These are phyloP conservation scores for Stegana nigrithorax DNA, from an alignment of 2,888 invertebrate species.

Conservation along the genomic window DNA sequence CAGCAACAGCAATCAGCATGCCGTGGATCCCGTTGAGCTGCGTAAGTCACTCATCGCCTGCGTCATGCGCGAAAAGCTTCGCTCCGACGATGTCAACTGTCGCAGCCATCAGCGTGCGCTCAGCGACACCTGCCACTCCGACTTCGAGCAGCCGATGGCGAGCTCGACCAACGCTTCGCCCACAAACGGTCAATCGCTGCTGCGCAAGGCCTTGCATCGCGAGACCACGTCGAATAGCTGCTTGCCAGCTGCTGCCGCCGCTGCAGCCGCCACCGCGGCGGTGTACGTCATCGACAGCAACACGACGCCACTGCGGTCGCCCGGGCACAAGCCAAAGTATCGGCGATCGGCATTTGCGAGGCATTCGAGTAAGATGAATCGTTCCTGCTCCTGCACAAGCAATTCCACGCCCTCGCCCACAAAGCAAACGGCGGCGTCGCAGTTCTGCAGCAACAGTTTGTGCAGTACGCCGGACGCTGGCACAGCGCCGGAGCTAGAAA, in stretches of 20 bases:
- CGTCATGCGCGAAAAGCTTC: conserved; percentile 57
- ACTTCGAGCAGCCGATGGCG: conserved; percentile 42
- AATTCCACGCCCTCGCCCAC: conserved; percentile 28
- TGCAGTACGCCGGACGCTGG: not conserved
- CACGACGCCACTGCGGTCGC: conserved; percentile 44
- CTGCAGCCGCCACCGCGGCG: conserved; percentile 25
- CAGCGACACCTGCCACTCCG: conserved; percentile 42
- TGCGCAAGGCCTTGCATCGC: conserved; percentile 21
- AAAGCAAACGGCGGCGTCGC: not conserved
- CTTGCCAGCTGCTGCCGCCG: conserved; percentile 35
- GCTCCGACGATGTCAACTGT: conserved; percentile 57
- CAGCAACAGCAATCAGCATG: conserved; percentile 28
- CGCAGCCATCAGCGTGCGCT: conserved; percentile 37
- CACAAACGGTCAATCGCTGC: conserved; percentile 39
- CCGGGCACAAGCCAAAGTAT: conserved; percentile 60
- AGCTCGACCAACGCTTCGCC: conserved; percentile 42
- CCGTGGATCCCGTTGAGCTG: conserved; percentile 47
- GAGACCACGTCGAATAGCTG: conserved; percentile 36
- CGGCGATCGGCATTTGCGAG: conserved; percentile 45
- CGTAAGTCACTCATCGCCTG: conserved; percentile 47
- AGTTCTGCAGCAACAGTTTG: not conserved
- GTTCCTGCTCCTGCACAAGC: conserved; percentile 50
- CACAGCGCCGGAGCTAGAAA: not conserved
- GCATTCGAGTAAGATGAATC: conserved; percentile 44
- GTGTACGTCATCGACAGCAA: conserved; percentile 61